Evolutionary conservation across 2,888 invertebrate species (phyloP).

Genomic region (Plagodis dolabraria): DNA sequence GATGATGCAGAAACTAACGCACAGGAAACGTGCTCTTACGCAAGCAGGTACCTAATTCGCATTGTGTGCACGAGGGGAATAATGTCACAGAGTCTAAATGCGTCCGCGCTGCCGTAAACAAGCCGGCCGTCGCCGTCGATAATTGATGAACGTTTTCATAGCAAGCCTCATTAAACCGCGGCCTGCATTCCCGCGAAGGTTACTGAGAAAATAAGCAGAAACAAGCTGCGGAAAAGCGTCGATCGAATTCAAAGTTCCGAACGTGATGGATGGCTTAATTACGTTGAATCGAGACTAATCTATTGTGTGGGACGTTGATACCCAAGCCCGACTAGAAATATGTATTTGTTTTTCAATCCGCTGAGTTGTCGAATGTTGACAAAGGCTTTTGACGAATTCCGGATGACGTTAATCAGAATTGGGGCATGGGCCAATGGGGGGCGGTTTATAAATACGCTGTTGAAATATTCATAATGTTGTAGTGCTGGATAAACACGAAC

Average conservation of each 20-base stretch:
- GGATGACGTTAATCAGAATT: slow-evolving; percentile 29
- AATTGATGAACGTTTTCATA: slow-evolving; percentile 82
- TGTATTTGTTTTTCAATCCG: too few species aligned
- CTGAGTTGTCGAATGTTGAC: neutral
- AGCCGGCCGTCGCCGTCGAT: slow-evolving; percentile 76
- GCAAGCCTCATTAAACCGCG: slow-evolving; percentile 79
- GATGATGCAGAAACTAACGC: slow-evolving; percentile 28
- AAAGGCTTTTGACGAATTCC: neutral
- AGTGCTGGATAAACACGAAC: slow-evolving; percentile 39
- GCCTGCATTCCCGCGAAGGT: slow-evolving; percentile 78
- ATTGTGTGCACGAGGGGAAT: slow-evolving; percentile 58
- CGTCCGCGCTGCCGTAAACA: slow-evolving; percentile 80
- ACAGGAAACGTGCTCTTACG: slow-evolving; percentile 48
- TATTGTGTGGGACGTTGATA: slow-evolving; percentile 30
- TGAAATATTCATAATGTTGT: slow-evolving; percentile 60
- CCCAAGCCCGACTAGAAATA: slow-evolving; percentile 1
- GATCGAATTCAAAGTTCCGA: slow-evolving; percentile 37
- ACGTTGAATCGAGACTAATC: slow-evolving; percentile 40
- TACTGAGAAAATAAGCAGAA: slow-evolving; percentile 61
- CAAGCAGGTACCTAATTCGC: slow-evolving; percentile 40
- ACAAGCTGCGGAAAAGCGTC: slow-evolving; percentile 46
- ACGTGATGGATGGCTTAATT: slow-evolving; percentile 48
- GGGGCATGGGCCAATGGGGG: slow-evolving; percentile 47
- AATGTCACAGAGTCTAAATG: slow-evolving; percentile 79
- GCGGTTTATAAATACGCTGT: slow-evolving; percentile 44